Percentiles rank a stretch among this genome's conserved stretches.
These are phyloP conservation scores for Crotophaga sulcirostris DNA, from an alignment of 2,113 vertebrate genomes.

Conservation along the genomic window DNA sequence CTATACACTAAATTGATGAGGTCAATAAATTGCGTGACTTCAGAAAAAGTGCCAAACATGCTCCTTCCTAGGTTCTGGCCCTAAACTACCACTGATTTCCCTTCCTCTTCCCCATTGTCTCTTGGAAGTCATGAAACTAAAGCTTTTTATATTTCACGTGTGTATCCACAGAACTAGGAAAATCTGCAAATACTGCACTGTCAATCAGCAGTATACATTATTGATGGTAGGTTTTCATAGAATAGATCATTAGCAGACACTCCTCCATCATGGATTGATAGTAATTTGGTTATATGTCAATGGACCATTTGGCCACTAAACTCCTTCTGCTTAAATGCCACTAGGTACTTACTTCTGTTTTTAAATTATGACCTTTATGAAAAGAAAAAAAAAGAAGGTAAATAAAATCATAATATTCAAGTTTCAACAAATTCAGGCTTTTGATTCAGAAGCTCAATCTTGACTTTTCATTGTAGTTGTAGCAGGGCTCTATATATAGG, in stretches of 20 bases:
- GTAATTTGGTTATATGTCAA: background rate
- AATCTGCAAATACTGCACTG: background rate
- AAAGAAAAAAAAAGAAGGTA: background rate
- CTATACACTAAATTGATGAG: background rate
- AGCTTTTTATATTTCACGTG: background rate
- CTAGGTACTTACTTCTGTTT: slow-evolving; percentile 16
- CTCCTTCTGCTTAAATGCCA: slow-evolving; percentile 32
- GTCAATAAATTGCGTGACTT: background rate
- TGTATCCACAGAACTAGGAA: background rate
- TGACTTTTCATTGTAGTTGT: background rate
- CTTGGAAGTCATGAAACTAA: background rate
- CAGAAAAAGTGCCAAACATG: background rate
- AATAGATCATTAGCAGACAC: background rate
- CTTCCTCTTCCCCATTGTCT: background rate
- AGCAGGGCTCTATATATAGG: background rate
- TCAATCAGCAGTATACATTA: background rate
- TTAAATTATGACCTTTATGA: background rate
- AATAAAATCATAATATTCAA: slow-evolving; percentile 36
- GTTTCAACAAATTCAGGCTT: background rate
- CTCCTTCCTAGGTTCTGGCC: background rate
- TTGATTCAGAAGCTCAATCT: background rate
- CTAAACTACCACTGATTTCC: background rate
- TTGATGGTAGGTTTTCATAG: background rate
- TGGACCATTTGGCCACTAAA: slow-evolving; percentile 11
- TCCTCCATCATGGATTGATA: background rate